phyloP scores from a whole-genome alignment of 1,140 invertebrate species.

The Mactra quadrangularis region DNA sequence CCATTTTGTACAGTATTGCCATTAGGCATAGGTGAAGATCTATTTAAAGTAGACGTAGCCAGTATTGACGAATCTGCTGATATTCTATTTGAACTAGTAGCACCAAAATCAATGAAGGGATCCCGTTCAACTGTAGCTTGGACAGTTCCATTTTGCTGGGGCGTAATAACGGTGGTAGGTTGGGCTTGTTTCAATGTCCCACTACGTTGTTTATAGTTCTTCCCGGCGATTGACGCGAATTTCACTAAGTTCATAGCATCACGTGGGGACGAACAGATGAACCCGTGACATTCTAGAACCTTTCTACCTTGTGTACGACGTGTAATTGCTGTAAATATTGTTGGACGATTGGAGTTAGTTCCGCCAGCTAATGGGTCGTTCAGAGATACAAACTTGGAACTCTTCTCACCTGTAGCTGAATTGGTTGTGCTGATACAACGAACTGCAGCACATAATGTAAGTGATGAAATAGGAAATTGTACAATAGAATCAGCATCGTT shows the following conservation, averaged over 20 bases:
- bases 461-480: conserved; percentile 98
- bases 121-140: conserved; percentile 24
- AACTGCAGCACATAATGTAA: conserved; percentile 99
- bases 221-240: conserved; percentile 74
- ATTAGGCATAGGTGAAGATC: conserved; percentile 2
- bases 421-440: conserved; percentile 75
- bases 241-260: conserved; percentile 81
- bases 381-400: conserved; percentile 93
- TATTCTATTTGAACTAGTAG: not conserved
- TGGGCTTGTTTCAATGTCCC: conserved; percentile 15
- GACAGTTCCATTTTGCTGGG: conserved; percentile 23
- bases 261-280: conserved; percentile 92
- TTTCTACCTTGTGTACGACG: conserved; percentile 98
- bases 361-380: conserved; percentile 90
- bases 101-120: not conserved
- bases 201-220: conserved; percentile 64
- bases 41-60: not conserved
- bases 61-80: conserved; percentile 11
- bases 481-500: conserved; percentile 97
- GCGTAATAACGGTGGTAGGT: not conserved
- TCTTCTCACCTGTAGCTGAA: conserved; percentile 78
- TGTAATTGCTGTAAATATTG: conserved; percentile 98
- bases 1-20: not conserved
- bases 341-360: conserved; percentile 90
- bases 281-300: conserved; percentile 98